Conservation (phyloP, 2,113 vertebrate species). For the Hippopotamus amphibius region DNA sequence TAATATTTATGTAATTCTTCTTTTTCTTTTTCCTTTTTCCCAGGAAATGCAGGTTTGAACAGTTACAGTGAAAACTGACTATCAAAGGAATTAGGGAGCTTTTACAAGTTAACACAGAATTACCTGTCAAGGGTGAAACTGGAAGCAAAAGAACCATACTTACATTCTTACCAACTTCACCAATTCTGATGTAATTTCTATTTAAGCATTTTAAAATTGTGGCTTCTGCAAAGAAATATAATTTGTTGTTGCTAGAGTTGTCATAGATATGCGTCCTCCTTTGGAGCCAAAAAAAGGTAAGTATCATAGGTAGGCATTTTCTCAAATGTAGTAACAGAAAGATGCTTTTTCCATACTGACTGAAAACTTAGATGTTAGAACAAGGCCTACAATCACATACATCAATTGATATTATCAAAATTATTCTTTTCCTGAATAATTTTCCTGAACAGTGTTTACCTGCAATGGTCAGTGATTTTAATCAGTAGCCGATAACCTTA, state of each 20-base stretch:
- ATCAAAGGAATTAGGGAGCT: background rate
- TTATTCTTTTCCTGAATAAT: background rate
- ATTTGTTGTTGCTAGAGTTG: background rate
- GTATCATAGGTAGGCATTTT: background rate
- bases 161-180: background rate
- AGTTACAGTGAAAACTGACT: background rate
- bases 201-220: background rate
- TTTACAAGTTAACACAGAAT: background rate
- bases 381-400: background rate
- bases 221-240: background rate
- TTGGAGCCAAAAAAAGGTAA: background rate
- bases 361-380: background rate
- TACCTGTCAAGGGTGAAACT: background rate
- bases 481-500: background rate
- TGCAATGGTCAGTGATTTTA: background rate
- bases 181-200: background rate
- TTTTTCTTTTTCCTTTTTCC: background rate
- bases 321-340: background rate
- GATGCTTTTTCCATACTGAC: background rate
- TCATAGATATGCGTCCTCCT: background rate
- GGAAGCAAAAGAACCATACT: background rate
- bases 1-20: background rate
- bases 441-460: background rate
- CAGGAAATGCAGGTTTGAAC: background rate
- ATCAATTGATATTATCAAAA: background rate